Base-by-base conservation (phyloP, 37 sponge, comb jelly and placozoan species). In the Bolinopsis microptera region DNA sequence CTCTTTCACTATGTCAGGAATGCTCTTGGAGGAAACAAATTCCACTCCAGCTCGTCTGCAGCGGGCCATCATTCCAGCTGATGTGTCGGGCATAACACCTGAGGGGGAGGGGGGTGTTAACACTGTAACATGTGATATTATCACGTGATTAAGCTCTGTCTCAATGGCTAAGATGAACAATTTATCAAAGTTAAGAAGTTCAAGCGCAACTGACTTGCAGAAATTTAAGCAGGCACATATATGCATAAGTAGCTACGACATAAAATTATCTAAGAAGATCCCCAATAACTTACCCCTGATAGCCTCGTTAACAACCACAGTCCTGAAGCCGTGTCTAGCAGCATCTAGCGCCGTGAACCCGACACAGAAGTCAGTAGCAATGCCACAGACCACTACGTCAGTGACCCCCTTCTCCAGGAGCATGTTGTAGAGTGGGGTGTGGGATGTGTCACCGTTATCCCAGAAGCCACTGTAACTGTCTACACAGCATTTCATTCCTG, bases 371-470 rank as follows among this genome's bases (percentile, higher is more conserved):
- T 86, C 90, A 24, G 90, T 86, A 25, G 90, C 90, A 0, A 86
- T 39, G 39, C 90, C 90, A 25, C 67, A 41, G 27, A 86, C 90
- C 28, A 86, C 90, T 13, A 86, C 90, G 31, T 86, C 90, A 39
- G 90, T 86, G 0, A 86, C 90, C 18, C 90, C 90, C 61, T 86
- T 22, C 1, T 23, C 23, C 18, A 86, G 36, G 2, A 86, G 67
- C n/a, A 41, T 35, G 36, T 22, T 33, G 31, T 86, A 86, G 90
- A 86, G 90, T 0, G 90, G 90, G 0, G 90, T 86, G 68, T 86
- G 90, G 90, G 90, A 86, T 24, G 90, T 86, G 68, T 86, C 90
- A 2, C 90, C 90, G 68, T 86, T 86, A 39, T 86, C 90, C 90
- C 90, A 86, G 90, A 86, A 86, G 27, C 61, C 90, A 23, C 90